Conservation (phyloP, 2,888 invertebrate species). For the Drosophila tripunctata region DNA sequence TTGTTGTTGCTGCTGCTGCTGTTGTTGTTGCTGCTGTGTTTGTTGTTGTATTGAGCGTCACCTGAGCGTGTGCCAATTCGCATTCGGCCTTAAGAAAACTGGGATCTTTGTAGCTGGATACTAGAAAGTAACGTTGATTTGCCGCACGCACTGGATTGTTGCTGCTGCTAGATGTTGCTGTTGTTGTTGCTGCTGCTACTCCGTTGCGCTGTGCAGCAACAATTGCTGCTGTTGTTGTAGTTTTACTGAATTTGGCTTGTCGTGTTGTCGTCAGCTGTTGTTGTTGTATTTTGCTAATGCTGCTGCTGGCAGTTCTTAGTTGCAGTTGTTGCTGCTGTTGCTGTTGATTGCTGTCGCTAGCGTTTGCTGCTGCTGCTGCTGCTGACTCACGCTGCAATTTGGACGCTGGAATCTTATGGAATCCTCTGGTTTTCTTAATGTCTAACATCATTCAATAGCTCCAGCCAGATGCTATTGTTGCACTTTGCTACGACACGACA, state of each 20-base stretch:
- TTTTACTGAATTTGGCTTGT: constrained; percentile 27
- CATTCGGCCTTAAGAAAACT: constrained; percentile 83
- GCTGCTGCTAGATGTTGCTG: constrained; percentile 5
- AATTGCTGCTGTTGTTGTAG: constrained; percentile 9
- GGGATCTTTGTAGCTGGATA: constrained; percentile 81
- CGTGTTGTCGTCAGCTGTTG: constrained; percentile 9
- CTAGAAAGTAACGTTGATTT: constrained; percentile 80
- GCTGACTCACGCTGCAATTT: constrained; percentile 65
- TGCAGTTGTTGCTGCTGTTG: constrained; percentile 28
- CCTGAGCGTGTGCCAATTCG: constrained; percentile 83
- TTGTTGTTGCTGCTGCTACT: not conserved
- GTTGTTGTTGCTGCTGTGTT: no score
- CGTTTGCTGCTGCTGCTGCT: constrained; percentile 21
- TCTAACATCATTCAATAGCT: constrained; percentile 81
- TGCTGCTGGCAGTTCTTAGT: constrained; percentile 11
- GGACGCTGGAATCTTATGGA: constrained; percentile 80
- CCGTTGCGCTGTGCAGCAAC: no score
- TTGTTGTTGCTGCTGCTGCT: no score
- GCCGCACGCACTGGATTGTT: constrained; percentile 78
- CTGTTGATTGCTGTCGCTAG: constrained; percentile 19
- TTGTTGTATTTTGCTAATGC: constrained; percentile 19
- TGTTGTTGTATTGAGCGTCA: constrained; percentile 38
- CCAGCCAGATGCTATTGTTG: constrained; percentile 14
- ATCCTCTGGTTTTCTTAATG: constrained; percentile 80
- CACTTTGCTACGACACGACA: constrained; percentile 1